A percentile compares a stretch with the other conserved stretches of the same genome.
phyloP scores from a whole-genome alignment of 2,797 vertebrate species.

The Catharus ustulatus region DNA sequence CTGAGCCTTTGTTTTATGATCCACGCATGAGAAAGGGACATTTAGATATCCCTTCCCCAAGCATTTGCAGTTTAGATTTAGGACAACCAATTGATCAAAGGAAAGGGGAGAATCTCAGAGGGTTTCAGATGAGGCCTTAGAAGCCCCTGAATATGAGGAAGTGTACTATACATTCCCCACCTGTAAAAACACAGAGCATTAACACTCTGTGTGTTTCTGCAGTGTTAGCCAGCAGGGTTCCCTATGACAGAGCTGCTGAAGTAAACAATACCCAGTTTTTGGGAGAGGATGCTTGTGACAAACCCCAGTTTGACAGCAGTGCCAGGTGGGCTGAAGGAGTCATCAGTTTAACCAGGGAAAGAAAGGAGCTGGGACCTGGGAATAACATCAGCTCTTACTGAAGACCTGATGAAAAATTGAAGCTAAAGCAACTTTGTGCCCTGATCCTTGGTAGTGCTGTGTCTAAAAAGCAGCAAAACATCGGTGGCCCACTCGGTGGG shows the following conservation, averaged over 20 bases:
- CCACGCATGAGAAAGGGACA: not conserved
- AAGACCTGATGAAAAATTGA: not conserved
- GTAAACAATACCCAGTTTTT: not conserved
- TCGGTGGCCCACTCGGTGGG: accelerated
- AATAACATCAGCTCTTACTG: not conserved
- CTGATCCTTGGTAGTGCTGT: not conserved
- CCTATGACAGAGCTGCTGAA: not conserved
- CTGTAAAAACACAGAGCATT: not conserved
- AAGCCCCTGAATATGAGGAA: not conserved
- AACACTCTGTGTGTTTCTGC: not conserved
- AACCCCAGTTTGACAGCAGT: not conserved
- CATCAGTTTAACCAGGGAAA: not conserved
- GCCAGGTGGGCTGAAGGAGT: not conserved
- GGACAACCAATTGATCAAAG: not conserved
- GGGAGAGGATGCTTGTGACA: not conserved
- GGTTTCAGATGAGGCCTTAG: not conserved
- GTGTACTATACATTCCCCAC: not conserved
- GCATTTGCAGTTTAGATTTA: not conserved
- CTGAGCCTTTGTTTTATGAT: not conserved
- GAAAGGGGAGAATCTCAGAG: not conserved
- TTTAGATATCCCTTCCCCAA: not conserved
- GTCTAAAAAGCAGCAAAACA: not conserved
- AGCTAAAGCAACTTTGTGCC: not conserved
- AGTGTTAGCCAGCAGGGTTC: not conserved
- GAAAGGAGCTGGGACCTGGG: not conserved